Percentiles rank a stretch among this genome's conserved stretches.
These are phyloP conservation scores for Papilio elwesi DNA, from an alignment of 2,888 invertebrate genomes.

Conservation along the genomic window DNA sequence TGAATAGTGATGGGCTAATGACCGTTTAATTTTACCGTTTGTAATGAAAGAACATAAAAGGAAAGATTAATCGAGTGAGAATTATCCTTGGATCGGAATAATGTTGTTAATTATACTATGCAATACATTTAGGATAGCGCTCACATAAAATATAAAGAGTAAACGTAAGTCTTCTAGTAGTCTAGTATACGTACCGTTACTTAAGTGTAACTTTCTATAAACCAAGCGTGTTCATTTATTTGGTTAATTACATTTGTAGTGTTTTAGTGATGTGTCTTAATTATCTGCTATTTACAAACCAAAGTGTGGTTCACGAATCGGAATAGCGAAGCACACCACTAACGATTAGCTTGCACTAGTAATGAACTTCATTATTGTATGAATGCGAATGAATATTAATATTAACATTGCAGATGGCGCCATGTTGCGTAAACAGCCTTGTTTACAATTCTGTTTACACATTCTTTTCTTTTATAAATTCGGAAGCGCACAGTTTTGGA, in stretches of 20 bases:
- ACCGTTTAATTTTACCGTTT: slow-evolving; percentile 14
- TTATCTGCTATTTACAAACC: no score
- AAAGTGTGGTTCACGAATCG: no score
- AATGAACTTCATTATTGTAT: slow-evolving; percentile 15
- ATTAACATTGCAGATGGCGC: background rate
- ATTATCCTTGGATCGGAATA: background rate
- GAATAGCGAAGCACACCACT: background rate
- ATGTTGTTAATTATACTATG: background rate
- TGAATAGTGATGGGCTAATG: slow-evolving; percentile 35
- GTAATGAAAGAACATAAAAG: background rate
- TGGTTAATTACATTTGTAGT: background rate
- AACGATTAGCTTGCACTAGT: background rate
- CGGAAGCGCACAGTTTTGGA: no score
- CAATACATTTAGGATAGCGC: background rate
- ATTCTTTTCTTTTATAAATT: background rate
- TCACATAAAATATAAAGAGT: no score
- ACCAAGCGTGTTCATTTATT: background rate
- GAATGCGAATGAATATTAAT: slow-evolving; percentile 6
- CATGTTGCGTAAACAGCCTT: background rate
- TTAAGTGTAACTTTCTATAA: background rate
- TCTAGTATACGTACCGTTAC: no score
- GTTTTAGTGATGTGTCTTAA: background rate
- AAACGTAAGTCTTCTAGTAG: no score
- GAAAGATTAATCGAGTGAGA: slow-evolving; percentile 4
- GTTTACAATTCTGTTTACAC: background rate